phyloP scores from a whole-genome alignment of 53 echinoderm and acorn worm genomes.

The Antedon mediterranea region DNA sequence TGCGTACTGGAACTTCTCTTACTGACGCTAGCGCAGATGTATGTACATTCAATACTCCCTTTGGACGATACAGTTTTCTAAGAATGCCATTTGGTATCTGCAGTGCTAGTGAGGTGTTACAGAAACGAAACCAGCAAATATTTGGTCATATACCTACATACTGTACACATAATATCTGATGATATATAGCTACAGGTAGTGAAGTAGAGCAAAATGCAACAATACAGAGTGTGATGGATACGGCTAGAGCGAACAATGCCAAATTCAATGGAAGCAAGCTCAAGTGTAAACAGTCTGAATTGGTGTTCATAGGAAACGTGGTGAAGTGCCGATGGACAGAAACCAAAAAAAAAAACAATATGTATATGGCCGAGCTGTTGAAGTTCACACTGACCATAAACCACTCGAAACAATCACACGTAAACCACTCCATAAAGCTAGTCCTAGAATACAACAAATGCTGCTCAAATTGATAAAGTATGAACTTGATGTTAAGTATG shows the following conservation, averaged over 20 bases:
- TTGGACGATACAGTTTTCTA: conserved; percentile 27
- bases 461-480: too few relatives aligned
- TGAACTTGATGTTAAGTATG: too few relatives aligned
- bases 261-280: background rate
- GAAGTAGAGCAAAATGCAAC: background rate
- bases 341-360: background rate
- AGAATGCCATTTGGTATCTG: conserved; percentile 35
- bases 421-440: too few relatives aligned
- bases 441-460: too few relatives aligned
- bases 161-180: too few relatives aligned
- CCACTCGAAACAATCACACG: too few relatives aligned
- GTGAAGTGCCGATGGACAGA: background rate
- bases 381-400: too few relatives aligned
- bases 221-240: background rate
- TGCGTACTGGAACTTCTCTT: conserved; percentile 29
- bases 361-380: too few relatives aligned
- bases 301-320: background rate
- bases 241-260: background rate
- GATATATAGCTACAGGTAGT: background rate
- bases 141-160: conserved; percentile 9
- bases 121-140: conserved; percentile 20
- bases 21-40: conserved; percentile 23
- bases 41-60: conserved; percentile 33
- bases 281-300: background rate
- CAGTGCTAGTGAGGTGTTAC: conserved; percentile 36